These are phyloP conservation scores for Lerema accius DNA, from an alignment of 1,140 invertebrate species.

Conservation along the genomic window DNA sequence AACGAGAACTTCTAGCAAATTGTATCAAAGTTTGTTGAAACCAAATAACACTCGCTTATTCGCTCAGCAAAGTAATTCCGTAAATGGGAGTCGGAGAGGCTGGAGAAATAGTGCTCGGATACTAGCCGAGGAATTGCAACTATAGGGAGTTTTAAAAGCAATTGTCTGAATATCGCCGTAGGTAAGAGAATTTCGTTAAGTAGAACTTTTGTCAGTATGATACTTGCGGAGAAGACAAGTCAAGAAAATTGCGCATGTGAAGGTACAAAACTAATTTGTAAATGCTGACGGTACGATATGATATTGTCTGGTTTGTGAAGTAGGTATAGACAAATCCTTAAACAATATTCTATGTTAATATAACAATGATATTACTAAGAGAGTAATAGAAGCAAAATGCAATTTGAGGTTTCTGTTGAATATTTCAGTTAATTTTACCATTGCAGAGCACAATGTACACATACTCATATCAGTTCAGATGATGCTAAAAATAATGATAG, in stretches of 20 bases:
- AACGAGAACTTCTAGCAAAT: conserved; percentile 22
- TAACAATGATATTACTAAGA: too few relatives aligned
- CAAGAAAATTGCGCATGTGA: background rate
- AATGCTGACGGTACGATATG: too few relatives aligned
- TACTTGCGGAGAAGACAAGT: background rate
- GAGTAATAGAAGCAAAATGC: too few relatives aligned
- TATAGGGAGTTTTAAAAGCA: conserved; percentile 29
- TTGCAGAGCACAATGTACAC: too few relatives aligned
- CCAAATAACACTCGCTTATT: conserved; percentile 35
- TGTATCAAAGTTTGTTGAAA: conserved; percentile 32
- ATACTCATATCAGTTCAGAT: too few relatives aligned
- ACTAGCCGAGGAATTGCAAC: conserved; percentile 26
- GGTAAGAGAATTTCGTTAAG: conserved; percentile 25
- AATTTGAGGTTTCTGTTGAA: too few relatives aligned
- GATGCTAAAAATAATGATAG: background rate
- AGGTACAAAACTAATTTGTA: too few relatives aligned
- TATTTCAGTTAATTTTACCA: too few relatives aligned
- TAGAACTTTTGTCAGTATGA: conserved; percentile 5
- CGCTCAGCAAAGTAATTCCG: conserved; percentile 32
- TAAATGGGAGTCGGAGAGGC: conserved; percentile 28
- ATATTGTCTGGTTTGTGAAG: too few relatives aligned
- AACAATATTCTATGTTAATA: too few relatives aligned
- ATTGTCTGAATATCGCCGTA: conserved; percentile 15
- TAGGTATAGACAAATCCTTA: too few relatives aligned
- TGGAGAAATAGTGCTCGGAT: conserved; percentile 27